phyloP scores from a whole-genome alignment of 2,113 vertebrate genomes.

The Xyrauchen texanus region DNA sequence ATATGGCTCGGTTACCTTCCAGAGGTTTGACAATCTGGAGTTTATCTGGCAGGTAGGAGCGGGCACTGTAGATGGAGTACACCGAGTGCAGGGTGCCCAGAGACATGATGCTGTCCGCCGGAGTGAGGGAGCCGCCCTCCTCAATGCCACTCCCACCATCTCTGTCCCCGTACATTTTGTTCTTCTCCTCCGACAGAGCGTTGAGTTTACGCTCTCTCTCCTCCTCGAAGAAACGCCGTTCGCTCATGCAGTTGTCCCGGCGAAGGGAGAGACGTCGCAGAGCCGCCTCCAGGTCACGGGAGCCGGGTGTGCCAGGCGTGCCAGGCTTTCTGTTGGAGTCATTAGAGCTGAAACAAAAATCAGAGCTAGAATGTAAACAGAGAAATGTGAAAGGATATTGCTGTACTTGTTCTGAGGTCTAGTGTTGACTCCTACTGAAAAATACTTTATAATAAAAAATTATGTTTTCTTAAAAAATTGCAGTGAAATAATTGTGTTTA shows the following conservation, averaged over 20 bases:
- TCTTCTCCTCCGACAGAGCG: conserved; percentile 85
- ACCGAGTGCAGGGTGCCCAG: conserved; percentile 86
- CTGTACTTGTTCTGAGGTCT: no score
- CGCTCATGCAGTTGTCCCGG: conserved; percentile 91
- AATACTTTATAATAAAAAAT: no score
- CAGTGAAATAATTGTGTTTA: no score
- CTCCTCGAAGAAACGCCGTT: conserved; percentile 94
- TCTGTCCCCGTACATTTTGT: conserved; percentile 70
- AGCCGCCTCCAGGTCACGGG: conserved; percentile 89
- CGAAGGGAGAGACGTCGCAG: conserved; percentile 89
- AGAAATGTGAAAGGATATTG: no score
- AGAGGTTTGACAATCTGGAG: conserved; percentile 99
- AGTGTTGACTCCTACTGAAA: no score
- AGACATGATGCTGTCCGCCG: conserved; percentile 92
- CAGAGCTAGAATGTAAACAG: no score
- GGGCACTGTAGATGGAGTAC: conserved; percentile 83
- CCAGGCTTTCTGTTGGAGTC: conserved; percentile 89
- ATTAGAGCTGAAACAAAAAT: conserved; percentile 66
- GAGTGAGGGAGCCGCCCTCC: conserved; percentile 81
- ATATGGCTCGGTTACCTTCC: conserved; percentile 90
- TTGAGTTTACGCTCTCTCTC: conserved; percentile 91
- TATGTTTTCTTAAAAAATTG: no score
- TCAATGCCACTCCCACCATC: conserved; percentile 78
- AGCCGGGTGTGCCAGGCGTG: conserved; percentile 91
- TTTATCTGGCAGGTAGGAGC: conserved; percentile 98